phyloP scores from a whole-genome alignment of 2,797 vertebrate genomes.

The Microchirus variegatus region DNA sequence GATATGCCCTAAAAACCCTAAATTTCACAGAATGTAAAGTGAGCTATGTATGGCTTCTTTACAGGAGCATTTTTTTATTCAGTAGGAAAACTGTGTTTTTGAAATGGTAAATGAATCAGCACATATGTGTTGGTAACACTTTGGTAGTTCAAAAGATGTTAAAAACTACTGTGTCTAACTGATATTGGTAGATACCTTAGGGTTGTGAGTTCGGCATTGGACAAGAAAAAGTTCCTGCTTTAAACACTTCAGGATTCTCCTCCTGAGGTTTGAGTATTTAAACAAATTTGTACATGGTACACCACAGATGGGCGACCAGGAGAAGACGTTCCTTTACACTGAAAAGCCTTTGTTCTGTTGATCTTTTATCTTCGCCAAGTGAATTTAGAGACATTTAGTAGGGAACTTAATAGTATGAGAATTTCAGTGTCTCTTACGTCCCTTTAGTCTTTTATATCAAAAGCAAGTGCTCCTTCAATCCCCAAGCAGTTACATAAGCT shows the following conservation, averaged over 20 bases:
- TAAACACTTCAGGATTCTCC: slow-evolving; percentile 28
- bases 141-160: too few species aligned
- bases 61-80: too few species aligned
- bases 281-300: slow-evolving; percentile 38
- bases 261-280: slow-evolving; percentile 28
- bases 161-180: too few species aligned
- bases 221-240: background rate
- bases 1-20: too few species aligned
- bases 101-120: too few species aligned
- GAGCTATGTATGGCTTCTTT: too few species aligned
- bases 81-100: too few species aligned
- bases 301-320: slow-evolving; percentile 23
- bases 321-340: slow-evolving; percentile 23
- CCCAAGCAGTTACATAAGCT: slow-evolving; percentile 12
- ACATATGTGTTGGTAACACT: too few species aligned
- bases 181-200: too few species aligned
- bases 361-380: slow-evolving; percentile 45
- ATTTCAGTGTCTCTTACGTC: slow-evolving; percentile 7
- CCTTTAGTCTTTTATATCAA: slow-evolving; percentile 20
- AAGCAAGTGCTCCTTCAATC: slow-evolving; percentile 15
- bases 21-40: too few species aligned
- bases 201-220: too few species aligned
- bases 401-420: background rate
- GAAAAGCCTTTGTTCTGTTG: slow-evolving; percentile 44
- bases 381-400: slow-evolving; percentile 44